A percentile compares a stretch with the other conserved stretches of the same genome.
Conservation (phyloP, 37 sponge, comb jelly and placozoan species). For the Oopsacas minuta region DNA sequence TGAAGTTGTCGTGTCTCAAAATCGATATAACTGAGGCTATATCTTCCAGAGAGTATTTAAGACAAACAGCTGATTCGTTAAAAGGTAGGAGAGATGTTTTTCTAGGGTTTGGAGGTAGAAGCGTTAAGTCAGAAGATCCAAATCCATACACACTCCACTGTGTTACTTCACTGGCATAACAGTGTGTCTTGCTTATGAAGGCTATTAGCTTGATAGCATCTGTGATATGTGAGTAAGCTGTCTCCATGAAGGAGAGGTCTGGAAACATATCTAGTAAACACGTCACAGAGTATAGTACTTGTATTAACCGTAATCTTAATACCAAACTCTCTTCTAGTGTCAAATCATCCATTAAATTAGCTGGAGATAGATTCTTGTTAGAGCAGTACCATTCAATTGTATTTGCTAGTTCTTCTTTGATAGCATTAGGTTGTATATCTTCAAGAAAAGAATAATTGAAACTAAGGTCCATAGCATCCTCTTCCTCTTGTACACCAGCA, state of each 20-base stretch:
- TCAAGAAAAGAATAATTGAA: background rate
- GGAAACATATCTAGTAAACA: background rate
- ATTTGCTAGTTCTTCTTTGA: background rate
- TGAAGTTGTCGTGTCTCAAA: conserved; percentile 25
- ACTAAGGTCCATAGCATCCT: conserved; percentile 38
- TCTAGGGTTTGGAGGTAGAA: conserved; percentile 64
- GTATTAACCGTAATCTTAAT: background rate
- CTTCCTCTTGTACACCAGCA: conserved; percentile 53
- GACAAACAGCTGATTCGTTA: background rate
- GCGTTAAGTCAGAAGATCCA: conserved; percentile 31
- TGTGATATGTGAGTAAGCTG: background rate
- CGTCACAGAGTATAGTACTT: background rate
- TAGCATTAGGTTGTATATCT: background rate
- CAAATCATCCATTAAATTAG: background rate
- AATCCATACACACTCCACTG: background rate
- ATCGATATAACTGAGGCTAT: conserved; percentile 26
- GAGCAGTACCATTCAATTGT: conserved; percentile 28
- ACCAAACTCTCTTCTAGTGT: background rate
- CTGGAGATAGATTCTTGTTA: conserved; percentile 33
- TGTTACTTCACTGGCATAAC: background rate
- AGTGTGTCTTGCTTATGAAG: background rate
- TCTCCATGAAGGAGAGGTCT: background rate
- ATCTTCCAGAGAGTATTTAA: conserved; percentile 23
- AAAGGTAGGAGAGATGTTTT: conserved; percentile 33
- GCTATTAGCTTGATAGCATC: background rate